Percentiles rank a stretch among this genome's conserved stretches.
Evolutionary conservation across 2,888 invertebrate genomes (phyloP).

Genomic region (Eueremaeus valkanovi): DNA sequence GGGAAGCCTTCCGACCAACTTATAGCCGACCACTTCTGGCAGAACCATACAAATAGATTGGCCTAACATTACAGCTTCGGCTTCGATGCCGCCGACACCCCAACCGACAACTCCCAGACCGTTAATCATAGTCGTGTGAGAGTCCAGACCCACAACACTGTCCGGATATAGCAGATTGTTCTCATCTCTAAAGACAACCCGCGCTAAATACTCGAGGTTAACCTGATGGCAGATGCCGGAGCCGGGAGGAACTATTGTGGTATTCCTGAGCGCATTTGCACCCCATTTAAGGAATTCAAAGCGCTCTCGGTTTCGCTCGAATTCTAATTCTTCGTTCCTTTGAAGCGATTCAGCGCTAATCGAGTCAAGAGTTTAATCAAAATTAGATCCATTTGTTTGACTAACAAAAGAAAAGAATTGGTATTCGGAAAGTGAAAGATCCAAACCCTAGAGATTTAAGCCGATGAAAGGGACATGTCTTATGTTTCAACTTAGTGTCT

Average conservation of each 20-base stretch:
- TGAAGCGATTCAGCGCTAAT: conserved; percentile 74
- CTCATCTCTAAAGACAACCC: conserved; percentile 71
- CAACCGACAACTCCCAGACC: conserved; percentile 94
- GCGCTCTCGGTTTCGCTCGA: conserved; percentile 88
- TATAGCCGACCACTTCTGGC: conserved; percentile 93
- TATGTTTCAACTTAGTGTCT: conserved; percentile 49
- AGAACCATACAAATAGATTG: conserved; percentile 95
- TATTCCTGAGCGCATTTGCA: conserved; percentile 87
- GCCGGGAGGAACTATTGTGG: conserved; percentile 96
- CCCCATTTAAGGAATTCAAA: conserved; percentile 99
- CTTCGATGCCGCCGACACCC: conserved; percentile 84
- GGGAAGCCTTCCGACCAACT: conserved; percentile 71
- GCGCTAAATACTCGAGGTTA: conserved; percentile 86
- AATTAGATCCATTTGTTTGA: conserved; percentile 19
- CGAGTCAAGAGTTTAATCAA: conserved; percentile 1
- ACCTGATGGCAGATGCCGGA: conserved; percentile 99
- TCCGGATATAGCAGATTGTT: conserved; percentile 72
- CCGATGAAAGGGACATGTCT: conserved; percentile 55
- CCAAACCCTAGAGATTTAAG: conserved; percentile 53
- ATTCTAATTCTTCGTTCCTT: conserved; percentile 91
- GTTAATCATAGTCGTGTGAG: conserved; percentile 98
- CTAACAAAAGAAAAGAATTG: conserved; percentile 42
- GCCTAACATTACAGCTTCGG: conserved; percentile 97
- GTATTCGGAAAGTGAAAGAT: neutral
- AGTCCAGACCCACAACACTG: conserved; percentile 94